These are phyloP conservation scores for Emydoidea blandingii DNA, from an alignment of 2,797 vertebrate genomes.

Conservation along the genomic window DNA sequence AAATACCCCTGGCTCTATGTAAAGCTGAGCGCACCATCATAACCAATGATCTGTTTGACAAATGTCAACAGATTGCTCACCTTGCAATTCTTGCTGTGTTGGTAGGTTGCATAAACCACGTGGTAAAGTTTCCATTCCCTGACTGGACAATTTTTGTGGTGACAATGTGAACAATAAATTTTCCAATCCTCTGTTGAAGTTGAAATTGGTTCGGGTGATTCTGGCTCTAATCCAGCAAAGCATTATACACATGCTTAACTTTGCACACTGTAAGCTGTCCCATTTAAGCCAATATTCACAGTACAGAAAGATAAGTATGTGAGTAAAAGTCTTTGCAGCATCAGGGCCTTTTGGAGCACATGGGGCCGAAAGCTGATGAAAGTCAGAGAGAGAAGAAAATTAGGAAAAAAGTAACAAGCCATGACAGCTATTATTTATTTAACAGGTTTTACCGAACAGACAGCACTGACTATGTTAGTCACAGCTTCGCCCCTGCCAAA, in stretches of 20 bases:
- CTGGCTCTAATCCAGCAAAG: background rate
- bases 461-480: background rate
- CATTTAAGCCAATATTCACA: background rate
- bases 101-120: background rate
- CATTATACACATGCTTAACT: background rate
- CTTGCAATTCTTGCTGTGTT: background rate
- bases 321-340: background rate
- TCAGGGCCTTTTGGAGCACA: background rate
- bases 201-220: background rate
- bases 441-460: background rate
- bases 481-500: no score
- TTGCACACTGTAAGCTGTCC: background rate
- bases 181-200: background rate
- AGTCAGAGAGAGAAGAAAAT: background rate
- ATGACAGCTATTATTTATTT: slow-evolving; percentile 3
- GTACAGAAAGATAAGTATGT: background rate
- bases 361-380: background rate
- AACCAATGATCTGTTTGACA: background rate
- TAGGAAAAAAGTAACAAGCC: background rate
- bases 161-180: background rate
- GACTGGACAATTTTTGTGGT: no score
- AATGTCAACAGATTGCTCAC: background rate
- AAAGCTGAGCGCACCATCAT: background rate
- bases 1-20: background rate
- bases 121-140: background rate